Percentiles rank a stretch among this genome's conserved stretches.
Evolutionary conservation across 2,797 vertebrate species (phyloP).

Genomic region (Erpetoichthys calabaricus): DNA sequence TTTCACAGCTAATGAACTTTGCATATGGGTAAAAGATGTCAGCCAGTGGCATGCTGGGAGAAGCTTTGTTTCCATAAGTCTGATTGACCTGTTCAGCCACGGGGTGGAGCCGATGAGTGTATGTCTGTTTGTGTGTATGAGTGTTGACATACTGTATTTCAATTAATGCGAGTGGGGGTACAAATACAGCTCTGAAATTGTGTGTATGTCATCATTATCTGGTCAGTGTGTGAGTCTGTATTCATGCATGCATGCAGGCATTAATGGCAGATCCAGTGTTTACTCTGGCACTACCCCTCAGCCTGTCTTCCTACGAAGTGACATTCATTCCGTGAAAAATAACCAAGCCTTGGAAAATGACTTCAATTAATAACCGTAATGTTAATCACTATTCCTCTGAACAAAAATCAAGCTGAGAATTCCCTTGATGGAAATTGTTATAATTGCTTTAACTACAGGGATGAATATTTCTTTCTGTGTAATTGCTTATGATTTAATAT

Average conservation of each 20-base stretch:
- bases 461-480: slow-evolving; percentile 75
- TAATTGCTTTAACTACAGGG: slow-evolving; percentile 93
- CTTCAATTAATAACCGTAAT: slow-evolving; percentile 91
- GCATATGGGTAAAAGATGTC: slow-evolving; percentile 45
- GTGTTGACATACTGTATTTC: too few species aligned
- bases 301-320: slow-evolving; percentile 39
- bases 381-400: slow-evolving; percentile 93
- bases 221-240: too few species aligned
- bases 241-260: too few species aligned
- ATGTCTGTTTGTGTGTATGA: too few species aligned
- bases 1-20: slow-evolving; percentile 55
- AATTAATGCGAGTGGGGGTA: too few species aligned
- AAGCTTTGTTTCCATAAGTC: slow-evolving; percentile 48
- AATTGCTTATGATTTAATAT: slow-evolving; percentile 93
- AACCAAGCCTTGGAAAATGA: slow-evolving; percentile 70
- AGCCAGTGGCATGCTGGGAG: slow-evolving; percentile 39
- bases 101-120: slow-evolving; percentile 7
- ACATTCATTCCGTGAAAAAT: slow-evolving; percentile 46
- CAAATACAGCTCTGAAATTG: too few species aligned
- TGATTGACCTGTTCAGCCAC: slow-evolving; percentile 64
- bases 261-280: slow-evolving; percentile 22
- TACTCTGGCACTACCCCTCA: slow-evolving; percentile 52
- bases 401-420: slow-evolving; percentile 92
- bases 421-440: slow-evolving; percentile 97
- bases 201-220: too few species aligned